Evolutionary conservation across 2,888 invertebrate genomes (phyloP), one percentile per base, ranked within the genome.

Genomic region (Teleogryllus oceanicus): DNA sequence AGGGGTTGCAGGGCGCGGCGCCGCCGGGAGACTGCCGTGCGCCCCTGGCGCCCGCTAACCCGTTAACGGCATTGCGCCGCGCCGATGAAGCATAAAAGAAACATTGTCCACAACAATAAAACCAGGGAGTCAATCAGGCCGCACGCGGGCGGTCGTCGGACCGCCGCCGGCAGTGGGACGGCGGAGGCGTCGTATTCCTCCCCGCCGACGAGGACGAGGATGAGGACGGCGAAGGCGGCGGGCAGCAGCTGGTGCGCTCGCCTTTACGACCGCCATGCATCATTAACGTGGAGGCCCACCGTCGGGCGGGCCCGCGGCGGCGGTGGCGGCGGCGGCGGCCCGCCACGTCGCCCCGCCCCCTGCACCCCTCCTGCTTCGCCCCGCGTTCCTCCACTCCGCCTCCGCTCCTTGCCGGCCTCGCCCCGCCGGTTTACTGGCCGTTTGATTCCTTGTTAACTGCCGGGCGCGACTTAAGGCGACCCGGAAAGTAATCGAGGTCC

Each of bases 211-310:
- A n/a, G 13, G 62, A 18, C 13, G 62, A 18, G 62, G n/a, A n/a
- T 13, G 62, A 62, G 62, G 62, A n/a, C 13, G 62, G 62, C n/a
- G 62, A n/a, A 62, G 62, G 62, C 62, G 62, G 62, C 62, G n/a
- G 62, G 62, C n/a, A 13, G 62, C 62, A 62, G 62, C 62, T 62
- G 62, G 62, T 18, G 16, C 16, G n/a, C 62, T 62, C 62, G 62
- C 62, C 62, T 62, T 62, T 62, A 62, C 62, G 62, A 62, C 62
- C 62, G 62, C 62, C n/a, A 62, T 62, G 62, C 62, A 62, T 62
- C 62, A 62, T 62, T 62, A 62, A 62, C 62, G 62, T n/a, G 16
- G 62, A n/a, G 62, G 62, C 16, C 37, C 62, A n/a, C 62, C 62
- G 62, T 8, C 62, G 62, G 13, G n/a, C 62, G 62, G 16, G n/a